These are phyloP conservation scores for Saturnia japonica DNA, from an alignment of 2,888 invertebrate genomes.

Conservation along the genomic window DNA sequence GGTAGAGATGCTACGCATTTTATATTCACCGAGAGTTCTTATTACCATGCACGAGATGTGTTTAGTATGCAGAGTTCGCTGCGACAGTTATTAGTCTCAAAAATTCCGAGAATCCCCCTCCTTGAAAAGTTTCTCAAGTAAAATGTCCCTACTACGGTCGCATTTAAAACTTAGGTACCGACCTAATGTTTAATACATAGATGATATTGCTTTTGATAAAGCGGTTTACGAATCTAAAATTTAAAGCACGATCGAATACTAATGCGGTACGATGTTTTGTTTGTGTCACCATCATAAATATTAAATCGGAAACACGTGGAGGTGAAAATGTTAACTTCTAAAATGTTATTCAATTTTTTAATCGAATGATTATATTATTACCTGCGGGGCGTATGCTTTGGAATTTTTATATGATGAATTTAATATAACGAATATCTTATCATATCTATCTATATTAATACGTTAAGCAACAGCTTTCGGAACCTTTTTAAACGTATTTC, in stretches of 20 bases:
- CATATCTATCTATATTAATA: too few species aligned
- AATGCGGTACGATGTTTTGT: conserved; percentile 70
- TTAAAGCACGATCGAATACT: conserved; percentile 78
- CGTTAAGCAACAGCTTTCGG: too few species aligned
- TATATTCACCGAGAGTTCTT: conserved; percentile 73
- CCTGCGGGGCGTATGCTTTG: not conserved
- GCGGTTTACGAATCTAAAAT: conserved; percentile 79
- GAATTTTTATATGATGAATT: conserved; percentile 16
- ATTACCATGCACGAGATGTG: conserved; percentile 72
- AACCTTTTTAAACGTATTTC: too few species aligned
- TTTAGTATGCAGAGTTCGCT: conserved; percentile 75
- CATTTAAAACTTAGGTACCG: conserved; percentile 70
- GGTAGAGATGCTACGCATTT: conserved; percentile 63
- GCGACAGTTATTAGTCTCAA: conserved; percentile 79
- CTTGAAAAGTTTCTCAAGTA: conserved; percentile 63
- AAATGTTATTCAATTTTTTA: conserved; percentile 23
- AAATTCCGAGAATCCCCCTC: conserved; percentile 70
- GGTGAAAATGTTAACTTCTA: conserved; percentile 53
- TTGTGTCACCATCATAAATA: conserved; percentile 71
- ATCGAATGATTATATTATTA: conserved; percentile 1
- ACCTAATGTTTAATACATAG: conserved; percentile 77
- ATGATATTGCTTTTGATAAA: conserved; percentile 80
- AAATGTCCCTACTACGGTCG: conserved; percentile 59
- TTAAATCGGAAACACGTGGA: conserved; percentile 60
- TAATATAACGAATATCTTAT: too few species aligned